These are phyloP conservation scores for Sylvilagus bachmani DNA, from an alignment of 2,113 vertebrate genomes.

Conservation along the genomic window DNA sequence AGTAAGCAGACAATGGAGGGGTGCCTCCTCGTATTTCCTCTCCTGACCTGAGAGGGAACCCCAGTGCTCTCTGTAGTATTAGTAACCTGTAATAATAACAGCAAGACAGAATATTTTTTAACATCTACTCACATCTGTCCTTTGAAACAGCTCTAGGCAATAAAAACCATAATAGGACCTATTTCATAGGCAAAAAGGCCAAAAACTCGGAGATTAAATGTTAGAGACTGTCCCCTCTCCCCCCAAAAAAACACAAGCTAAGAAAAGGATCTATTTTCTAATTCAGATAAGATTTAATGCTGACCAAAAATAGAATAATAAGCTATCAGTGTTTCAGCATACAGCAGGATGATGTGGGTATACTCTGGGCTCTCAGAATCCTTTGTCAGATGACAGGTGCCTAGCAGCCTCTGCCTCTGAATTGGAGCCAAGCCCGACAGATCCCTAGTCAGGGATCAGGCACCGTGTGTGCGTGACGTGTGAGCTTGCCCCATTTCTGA, in stretches of 20 bases:
- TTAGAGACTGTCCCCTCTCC: not conserved
- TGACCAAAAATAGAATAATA: not conserved
- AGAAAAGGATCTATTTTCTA: not conserved
- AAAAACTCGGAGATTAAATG: not conserved
- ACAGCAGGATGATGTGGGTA: not conserved
- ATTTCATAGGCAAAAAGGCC: constrained; percentile 27
- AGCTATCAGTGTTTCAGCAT: not conserved
- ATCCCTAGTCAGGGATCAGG: not conserved
- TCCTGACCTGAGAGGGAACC: not conserved
- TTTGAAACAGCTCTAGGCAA: constrained; percentile 63
- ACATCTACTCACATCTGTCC: not conserved
- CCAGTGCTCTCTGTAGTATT: not conserved
- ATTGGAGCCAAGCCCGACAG: not conserved
- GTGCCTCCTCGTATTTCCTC: not conserved
- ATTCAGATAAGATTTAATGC: not conserved
- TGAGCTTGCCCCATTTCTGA: not conserved
- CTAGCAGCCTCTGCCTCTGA: constrained; percentile 25
- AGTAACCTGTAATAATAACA: not conserved
- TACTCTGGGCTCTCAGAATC: constrained; percentile 55
- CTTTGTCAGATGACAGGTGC: constrained; percentile 63
- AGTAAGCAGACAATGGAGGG: not conserved
- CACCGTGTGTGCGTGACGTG: not conserved
- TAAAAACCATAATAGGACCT: constrained; percentile 17
- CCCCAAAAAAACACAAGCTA: constrained; percentile 9
- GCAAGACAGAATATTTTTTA: no score